Base-by-base conservation (phyloP, 2,797 vertebrate genomes). In the Trachurus trachurus region DNA sequence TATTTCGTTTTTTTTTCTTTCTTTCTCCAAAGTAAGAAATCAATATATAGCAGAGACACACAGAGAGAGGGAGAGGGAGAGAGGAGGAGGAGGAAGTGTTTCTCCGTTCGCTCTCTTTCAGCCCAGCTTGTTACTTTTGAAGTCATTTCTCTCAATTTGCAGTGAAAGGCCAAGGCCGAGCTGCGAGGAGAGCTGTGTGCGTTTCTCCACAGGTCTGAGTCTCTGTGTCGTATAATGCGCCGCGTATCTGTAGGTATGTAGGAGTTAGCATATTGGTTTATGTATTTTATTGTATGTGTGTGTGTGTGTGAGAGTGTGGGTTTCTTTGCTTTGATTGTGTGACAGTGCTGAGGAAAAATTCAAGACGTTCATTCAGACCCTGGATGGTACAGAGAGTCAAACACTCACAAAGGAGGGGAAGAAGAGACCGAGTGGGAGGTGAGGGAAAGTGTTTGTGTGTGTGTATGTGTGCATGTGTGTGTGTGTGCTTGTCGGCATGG, bases 341-440 rank as follows among this genome's bases (percentile, higher is more conserved):
- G 64, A 70, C n/a, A n/a, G n/a, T 44, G 26, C 17, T 4, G 2
- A 21, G 31, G 34, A 37, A 22, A 59, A 7, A 44, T 17, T n/a
- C 26, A 11, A n/a, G 49, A 31, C 34, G 69, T 12, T 69, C 12
- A 5, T 26, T 26, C 26, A 26, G 4, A 17, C 58, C 21, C n/a
- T 52, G 19, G 37, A n/a, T 52, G 37, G 54, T 29, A 54, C 62
- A 68, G 75, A 82, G 70, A 45, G 78, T 79, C 58, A 66, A 61
- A 71, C 44, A 17, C 40, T 12, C 21, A 70, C 64, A 82, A 66
- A 83, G 56, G 69, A 78, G 13, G 29, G 26, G 49, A 70, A 56
- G 49, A 67, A 56, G 39, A 61, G 21, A 26, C 15, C 67, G 67
- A 79, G 72, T 74, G 50, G 79, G 70, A 71, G 19, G 19, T 22